Evolutionary conservation across 1,140 invertebrate genomes (phyloP).

Genomic region (Saccostrea echinata): DNA sequence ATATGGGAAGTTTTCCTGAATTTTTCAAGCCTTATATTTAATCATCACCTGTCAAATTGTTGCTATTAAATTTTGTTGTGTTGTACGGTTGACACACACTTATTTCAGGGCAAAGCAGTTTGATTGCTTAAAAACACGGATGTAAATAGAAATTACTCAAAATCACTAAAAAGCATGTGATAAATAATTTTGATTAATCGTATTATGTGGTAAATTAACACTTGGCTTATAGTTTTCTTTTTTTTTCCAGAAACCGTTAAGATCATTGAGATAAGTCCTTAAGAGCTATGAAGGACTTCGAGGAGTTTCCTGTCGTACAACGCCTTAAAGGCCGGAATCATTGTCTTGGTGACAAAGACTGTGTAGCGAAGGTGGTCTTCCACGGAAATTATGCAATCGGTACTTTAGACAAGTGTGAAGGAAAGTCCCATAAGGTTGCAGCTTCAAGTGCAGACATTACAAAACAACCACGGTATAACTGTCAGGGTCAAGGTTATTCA

Average conservation of each 20-base stretch:
- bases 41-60: neutral
- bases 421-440: neutral
- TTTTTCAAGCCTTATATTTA: neutral
- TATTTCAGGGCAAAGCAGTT: neutral
- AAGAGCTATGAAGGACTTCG: neutral
- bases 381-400: neutral
- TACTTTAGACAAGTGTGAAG: neutral
- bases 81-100: neutral
- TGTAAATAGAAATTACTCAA: slow-evolving; percentile 15
- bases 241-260: neutral
- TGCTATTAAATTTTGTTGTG: neutral
- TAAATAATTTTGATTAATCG: neutral
- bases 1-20: neutral
- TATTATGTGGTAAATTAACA: neutral
- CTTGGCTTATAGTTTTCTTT: neutral
- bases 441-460: neutral
- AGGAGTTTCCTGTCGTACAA: neutral
- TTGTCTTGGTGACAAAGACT: neutral
- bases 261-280: neutral
- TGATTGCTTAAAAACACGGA: slow-evolving; percentile 5
- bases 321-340: neutral
- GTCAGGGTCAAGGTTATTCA: neutral
- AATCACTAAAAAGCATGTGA: neutral
- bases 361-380: neutral
- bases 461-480: neutral